These are phyloP conservation scores for Spilosoma lubricipeda DNA, from an alignment of 2,888 invertebrate species.

Conservation along the genomic window DNA sequence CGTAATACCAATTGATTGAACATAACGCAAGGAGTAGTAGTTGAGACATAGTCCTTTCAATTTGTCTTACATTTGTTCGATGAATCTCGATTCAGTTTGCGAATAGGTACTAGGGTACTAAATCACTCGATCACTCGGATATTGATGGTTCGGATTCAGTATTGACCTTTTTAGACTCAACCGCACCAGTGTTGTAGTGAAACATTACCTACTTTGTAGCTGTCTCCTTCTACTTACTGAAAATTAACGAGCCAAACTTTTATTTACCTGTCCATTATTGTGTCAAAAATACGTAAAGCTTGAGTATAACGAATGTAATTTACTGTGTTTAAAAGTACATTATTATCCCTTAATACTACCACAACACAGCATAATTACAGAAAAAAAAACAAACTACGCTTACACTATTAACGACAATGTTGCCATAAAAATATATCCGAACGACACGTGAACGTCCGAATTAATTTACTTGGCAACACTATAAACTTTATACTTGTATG, in stretches of 20 bases:
- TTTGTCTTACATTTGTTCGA: neutral
- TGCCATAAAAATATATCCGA: constrained; percentile 57
- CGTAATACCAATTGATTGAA: neutral
- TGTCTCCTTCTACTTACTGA: too few species aligned
- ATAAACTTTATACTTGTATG: constrained; percentile 83
- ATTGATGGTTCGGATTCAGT: too few species aligned
- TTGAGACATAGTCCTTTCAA: neutral
- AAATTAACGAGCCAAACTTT: neutral
- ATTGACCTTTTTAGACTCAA: too few species aligned
- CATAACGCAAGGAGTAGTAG: neutral
- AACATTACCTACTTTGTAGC: too few species aligned
- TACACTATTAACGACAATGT: constrained; percentile 54
- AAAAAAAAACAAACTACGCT: constrained; percentile 52
- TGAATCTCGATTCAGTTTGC: too few species aligned
- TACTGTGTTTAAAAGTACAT: neutral
- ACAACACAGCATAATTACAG: constrained; percentile 27
- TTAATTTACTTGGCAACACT: constrained; percentile 76
- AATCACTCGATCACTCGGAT: too few species aligned
- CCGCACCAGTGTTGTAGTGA: too few species aligned
- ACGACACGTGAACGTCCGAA: constrained; percentile 59
- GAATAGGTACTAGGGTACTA: too few species aligned
- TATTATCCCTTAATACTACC: neutral
- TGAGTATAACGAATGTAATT: neutral
- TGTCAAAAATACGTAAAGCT: neutral
- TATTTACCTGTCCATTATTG: neutral